Percentiles rank a stretch among this genome's conserved stretches.
Conservation (phyloP, 2,113 vertebrate species). For the Crotalus helleri region DNA sequence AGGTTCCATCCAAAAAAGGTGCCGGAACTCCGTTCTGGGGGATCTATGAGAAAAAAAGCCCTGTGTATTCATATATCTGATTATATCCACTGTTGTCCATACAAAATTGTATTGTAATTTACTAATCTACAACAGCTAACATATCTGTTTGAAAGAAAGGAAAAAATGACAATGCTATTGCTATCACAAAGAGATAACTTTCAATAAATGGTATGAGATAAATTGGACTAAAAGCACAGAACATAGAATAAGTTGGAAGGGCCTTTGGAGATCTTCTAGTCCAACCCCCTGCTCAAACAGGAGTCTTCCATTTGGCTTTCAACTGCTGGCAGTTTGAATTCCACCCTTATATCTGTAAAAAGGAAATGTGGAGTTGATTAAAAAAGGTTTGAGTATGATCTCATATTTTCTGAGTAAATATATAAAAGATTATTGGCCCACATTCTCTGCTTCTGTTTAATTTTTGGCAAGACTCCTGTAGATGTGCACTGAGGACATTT, state of each 20-base stretch:
- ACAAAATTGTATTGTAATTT: background rate
- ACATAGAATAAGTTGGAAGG: background rate
- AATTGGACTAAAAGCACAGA: background rate
- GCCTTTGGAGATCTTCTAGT: background rate
- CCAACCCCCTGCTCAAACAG: background rate
- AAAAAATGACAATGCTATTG: background rate
- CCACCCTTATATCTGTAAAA: constrained; percentile 46
- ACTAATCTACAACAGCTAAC: background rate
- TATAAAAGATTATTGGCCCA: constrained; percentile 21
- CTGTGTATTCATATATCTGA: background rate
- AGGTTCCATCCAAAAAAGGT: no score
- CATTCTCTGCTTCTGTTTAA: background rate
- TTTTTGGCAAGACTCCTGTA: constrained; percentile 35
- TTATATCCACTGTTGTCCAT: background rate
- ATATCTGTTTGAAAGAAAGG: background rate
- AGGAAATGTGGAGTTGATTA: constrained; percentile 12
- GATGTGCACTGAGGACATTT: constrained; percentile 49
- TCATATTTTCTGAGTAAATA: constrained; percentile 9
- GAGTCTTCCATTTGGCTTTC: constrained; percentile 37
- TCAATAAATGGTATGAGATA: background rate
- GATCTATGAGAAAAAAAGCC: no score
- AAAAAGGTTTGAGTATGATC: constrained; percentile 37
- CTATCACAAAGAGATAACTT: background rate
- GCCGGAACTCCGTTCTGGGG: no score
- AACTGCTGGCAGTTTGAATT: constrained; percentile 43